Conservation (phyloP, 2,113 vertebrate species). For the Carassius carassius region DNA sequence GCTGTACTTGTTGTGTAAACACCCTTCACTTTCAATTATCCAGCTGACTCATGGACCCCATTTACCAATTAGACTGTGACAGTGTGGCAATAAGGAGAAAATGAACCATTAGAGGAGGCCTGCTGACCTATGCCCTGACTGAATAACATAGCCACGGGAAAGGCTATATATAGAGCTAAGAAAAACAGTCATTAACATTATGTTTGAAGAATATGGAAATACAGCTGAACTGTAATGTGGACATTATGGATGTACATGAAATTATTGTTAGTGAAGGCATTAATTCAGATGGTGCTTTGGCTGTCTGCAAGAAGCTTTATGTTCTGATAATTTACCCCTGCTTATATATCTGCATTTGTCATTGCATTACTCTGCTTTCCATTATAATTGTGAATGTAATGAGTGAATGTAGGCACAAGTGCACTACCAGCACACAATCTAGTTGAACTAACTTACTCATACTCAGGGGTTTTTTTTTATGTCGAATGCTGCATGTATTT, state of each 20-base stretch:
- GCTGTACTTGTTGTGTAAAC: slow-evolving; percentile 38
- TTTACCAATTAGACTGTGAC: slow-evolving; percentile 37
- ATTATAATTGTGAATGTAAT: no score
- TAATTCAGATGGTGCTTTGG: neutral
- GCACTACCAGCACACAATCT: neutral
- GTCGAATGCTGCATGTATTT: neutral
- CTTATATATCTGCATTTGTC: neutral
- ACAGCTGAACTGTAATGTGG: neutral
- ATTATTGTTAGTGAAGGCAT: slow-evolving; percentile 1
- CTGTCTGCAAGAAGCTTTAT: neutral
- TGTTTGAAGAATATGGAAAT: neutral
- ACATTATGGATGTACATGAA: neutral
- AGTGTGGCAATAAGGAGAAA: slow-evolving; percentile 17
- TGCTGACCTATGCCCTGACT: slow-evolving; percentile 14
- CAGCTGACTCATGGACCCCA: slow-evolving; percentile 17
- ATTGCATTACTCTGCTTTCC: neutral
- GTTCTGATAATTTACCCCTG: neutral
- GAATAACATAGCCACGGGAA: neutral
- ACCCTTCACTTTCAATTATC: slow-evolving; percentile 38
- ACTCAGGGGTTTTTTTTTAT: neutral
- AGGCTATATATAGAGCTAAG: slow-evolving; percentile 11
- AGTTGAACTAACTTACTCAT: neutral
- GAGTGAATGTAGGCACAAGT: neutral
- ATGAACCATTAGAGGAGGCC: slow-evolving; percentile 1
- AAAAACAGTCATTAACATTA: neutral